Evolutionary conservation across 2,888 invertebrate species (phyloP), one percentile per base, ranked within the genome.

Genomic region (Coenonympha glycerion): DNA sequence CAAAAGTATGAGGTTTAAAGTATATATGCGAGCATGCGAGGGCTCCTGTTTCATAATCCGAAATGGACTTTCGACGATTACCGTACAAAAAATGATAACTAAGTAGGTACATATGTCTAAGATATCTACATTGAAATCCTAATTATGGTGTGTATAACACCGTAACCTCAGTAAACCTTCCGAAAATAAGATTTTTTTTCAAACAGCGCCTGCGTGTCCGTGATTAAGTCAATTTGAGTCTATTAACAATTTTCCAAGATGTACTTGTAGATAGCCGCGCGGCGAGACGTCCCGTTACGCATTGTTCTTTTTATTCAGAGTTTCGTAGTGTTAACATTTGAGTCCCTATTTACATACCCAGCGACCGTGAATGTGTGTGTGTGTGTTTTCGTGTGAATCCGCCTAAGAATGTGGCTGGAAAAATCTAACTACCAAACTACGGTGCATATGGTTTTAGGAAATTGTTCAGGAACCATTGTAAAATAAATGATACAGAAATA

Each of bases 341-440:
- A 72, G 76, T 69, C 64, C 68, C 65, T 74, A 83, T 82, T 82
- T 81, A 81, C 84, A 83, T 85, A 84, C 76, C 69, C 83, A 81
- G 69, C 71, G 75, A 83, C 84, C 84, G 84, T 83, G 79, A 82
- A 83, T 75, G 68, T 73, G 75, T 73, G 72, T 69, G 75, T 60
- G 65, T 69, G 72, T 69, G 75, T 60, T 65, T 69, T 70, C 83
- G 84, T 84, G 85, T 84, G 85, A 85, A 84, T 76, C 72, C 64
- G 70, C 66, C 63, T 65, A 69, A 76, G 82, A 80, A 82, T 82
- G 80, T 68, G 69, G 68, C 64, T 66, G 74, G 79, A 76, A 79
- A 73, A 72, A 76, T 78, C 69, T 70, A 71, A 71, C 66, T 58
- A 69, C 67, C 67, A 44, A 57, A 39, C 59, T 68, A 56, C 44